These are phyloP conservation scores for Platysternon megacephalum DNA, from an alignment of 2,113 vertebrate species.

Conservation along the genomic window DNA sequence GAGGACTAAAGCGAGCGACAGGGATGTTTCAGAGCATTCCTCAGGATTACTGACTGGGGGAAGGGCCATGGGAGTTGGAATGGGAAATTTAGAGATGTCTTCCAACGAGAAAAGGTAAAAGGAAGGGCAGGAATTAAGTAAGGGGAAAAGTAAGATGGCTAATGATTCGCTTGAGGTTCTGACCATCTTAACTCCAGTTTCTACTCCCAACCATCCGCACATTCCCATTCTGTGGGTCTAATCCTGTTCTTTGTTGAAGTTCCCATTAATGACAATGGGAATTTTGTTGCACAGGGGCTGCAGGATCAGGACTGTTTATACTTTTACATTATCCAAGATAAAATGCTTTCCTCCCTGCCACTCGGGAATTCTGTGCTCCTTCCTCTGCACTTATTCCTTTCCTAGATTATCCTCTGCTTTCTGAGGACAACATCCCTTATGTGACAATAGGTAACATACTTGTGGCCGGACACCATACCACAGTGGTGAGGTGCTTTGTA, in stretches of 20 bases:
- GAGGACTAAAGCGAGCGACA: neutral
- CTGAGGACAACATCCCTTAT: neutral
- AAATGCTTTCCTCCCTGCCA: neutral
- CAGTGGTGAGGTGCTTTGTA: neutral
- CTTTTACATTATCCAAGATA: fast-evolving
- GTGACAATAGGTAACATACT: neutral
- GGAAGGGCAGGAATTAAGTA: neutral
- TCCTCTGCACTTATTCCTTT: fast-evolving
- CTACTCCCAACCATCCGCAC: neutral
- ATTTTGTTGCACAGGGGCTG: fast-evolving
- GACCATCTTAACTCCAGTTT: neutral
- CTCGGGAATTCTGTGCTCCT: neutral
- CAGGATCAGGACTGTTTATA: neutral
- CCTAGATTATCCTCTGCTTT: fast-evolving
- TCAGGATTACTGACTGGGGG: neutral
- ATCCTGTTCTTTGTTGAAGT: fast-evolving
- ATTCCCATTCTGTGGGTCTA: fast-evolving
- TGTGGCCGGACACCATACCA: neutral
- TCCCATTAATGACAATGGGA: neutral
- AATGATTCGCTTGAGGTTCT: neutral
- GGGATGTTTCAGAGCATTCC: neutral
- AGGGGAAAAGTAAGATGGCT: fast-evolving
- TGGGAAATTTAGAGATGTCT: neutral
- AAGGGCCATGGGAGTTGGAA: neutral
- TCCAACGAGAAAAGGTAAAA: neutral